Evolutionary conservation across 2,113 vertebrate species (phyloP).

Genomic region (Psilopogon haemacephalus): DNA sequence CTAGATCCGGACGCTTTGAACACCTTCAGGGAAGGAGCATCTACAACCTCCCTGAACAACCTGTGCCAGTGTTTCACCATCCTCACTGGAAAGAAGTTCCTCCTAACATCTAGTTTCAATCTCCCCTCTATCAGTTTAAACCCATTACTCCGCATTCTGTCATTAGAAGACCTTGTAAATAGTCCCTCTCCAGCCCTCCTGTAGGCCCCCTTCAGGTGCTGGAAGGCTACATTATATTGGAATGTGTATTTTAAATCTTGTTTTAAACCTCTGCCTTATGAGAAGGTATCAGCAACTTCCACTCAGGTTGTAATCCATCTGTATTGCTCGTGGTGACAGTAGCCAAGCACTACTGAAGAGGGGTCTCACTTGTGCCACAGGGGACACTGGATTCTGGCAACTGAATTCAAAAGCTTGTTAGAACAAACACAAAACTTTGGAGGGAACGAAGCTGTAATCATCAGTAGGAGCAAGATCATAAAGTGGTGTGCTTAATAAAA

Average conservation of each 20-base stretch:
- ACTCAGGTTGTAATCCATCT: not conserved
- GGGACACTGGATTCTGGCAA: not conserved
- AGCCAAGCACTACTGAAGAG: not conserved
- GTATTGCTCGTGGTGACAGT: not conserved
- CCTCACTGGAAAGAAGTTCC: no score
- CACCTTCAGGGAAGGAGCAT: no score
- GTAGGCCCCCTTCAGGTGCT: no score
- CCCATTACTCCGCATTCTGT: no score
- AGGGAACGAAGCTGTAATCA: not conserved
- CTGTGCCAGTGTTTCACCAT: no score
- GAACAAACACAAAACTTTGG: not conserved
- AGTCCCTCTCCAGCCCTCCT: no score
- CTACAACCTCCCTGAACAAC: no score
- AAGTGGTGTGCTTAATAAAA: not conserved
- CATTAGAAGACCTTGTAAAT: no score
- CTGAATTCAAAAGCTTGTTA: not conserved
- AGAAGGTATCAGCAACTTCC: not conserved
- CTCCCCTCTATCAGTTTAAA: no score
- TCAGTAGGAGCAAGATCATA: not conserved
- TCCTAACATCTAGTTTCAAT: no score
- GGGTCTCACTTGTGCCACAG: not conserved
- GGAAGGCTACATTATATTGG: no score
- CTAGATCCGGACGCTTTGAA: no score
- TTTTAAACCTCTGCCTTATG: not conserved
- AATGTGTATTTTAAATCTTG: accelerated